Percentiles rank a stretch among this genome's conserved stretches.
phyloP scores from a whole-genome alignment of 2,797 vertebrate species.

The Gymnoscopelus braueri region DNA sequence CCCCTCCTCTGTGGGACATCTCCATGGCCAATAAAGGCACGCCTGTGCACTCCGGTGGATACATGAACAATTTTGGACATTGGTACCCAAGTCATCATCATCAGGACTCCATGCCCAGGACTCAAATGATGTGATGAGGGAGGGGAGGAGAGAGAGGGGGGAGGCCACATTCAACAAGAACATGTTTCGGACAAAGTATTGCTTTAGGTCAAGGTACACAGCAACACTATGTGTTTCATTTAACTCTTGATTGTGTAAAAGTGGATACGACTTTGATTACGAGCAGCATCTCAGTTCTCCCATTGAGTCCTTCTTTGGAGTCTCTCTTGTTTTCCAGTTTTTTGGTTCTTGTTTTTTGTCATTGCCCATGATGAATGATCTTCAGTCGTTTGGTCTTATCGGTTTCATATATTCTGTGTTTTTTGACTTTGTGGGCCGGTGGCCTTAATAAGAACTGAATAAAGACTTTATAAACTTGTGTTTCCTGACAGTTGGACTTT shows the following conservation, averaged over 20 bases:
- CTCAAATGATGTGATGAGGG: conserved; percentile 86
- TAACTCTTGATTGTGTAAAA: no score
- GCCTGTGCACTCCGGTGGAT: conserved; percentile 81
- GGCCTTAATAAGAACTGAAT: not conserved
- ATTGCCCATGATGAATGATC: not conserved
- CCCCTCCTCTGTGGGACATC: conserved; percentile 85
- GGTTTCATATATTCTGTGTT: not conserved
- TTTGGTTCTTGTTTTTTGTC: not conserved
- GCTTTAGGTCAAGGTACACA: conserved; percentile 29
- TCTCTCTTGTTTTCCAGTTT: conserved; percentile 13
- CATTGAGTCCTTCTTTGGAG: not conserved
- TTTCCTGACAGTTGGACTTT: conserved; percentile 11
- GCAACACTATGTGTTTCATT: no score
- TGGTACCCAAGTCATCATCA: conserved; percentile 89
- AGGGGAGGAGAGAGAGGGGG: conserved; percentile 24
- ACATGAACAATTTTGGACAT: conserved; percentile 88
- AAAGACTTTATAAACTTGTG: conserved; percentile 7
- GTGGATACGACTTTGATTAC: no score
- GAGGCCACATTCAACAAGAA: not conserved
- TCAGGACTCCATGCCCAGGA: conserved; percentile 84
- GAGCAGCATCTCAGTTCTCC: no score
- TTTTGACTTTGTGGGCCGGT: not conserved
- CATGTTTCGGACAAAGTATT: conserved; percentile 29
- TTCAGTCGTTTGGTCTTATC: conserved; percentile 2
- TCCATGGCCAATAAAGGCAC: conserved; percentile 81